Percentiles rank a stretch among this genome's conserved stretches.
These are phyloP conservation scores for Squalus acanthias DNA, from an alignment of 2,797 vertebrate genomes.

Conservation along the genomic window DNA sequence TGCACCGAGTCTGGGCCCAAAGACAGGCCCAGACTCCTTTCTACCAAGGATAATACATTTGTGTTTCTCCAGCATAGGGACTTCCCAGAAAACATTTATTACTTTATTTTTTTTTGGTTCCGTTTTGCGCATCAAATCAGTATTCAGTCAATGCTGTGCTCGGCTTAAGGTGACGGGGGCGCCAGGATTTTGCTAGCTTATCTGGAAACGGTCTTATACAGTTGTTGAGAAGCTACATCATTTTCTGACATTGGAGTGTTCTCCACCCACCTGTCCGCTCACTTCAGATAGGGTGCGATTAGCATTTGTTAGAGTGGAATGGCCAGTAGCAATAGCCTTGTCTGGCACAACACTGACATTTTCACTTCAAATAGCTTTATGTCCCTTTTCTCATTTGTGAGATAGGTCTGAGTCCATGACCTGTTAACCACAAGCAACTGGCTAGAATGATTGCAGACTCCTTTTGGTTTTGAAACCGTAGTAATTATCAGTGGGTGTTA, in stretches of 20 bases:
- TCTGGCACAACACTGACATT: not conserved
- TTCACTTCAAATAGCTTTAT: slow-evolving; percentile 1
- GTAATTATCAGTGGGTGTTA: not conserved
- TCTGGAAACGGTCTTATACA: not conserved
- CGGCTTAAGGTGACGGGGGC: not conserved
- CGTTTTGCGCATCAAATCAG: not conserved
- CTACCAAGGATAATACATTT: not conserved
- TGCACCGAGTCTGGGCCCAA: not conserved
- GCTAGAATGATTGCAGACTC: not conserved
- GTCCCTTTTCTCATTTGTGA: not conserved
- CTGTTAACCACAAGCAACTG: not conserved
- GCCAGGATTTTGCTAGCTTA: not conserved
- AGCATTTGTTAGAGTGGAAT: not conserved
- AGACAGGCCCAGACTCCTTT: not conserved
- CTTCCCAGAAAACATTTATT: not conserved
- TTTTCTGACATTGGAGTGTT: not conserved
- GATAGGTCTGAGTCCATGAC: not conserved
- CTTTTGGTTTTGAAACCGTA: not conserved
- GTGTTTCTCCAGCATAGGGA: not conserved
- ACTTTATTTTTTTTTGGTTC: not conserved
- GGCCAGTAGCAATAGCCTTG: not conserved
- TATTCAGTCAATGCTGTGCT: not conserved
- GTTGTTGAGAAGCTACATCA: not conserved
- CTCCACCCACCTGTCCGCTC: not conserved
- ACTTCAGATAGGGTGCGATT: not conserved